Percentiles rank a stretch among this genome's conserved stretches.
Conservation (phyloP, 2,113 vertebrate genomes). For the Todiramphus chloris region DNA sequence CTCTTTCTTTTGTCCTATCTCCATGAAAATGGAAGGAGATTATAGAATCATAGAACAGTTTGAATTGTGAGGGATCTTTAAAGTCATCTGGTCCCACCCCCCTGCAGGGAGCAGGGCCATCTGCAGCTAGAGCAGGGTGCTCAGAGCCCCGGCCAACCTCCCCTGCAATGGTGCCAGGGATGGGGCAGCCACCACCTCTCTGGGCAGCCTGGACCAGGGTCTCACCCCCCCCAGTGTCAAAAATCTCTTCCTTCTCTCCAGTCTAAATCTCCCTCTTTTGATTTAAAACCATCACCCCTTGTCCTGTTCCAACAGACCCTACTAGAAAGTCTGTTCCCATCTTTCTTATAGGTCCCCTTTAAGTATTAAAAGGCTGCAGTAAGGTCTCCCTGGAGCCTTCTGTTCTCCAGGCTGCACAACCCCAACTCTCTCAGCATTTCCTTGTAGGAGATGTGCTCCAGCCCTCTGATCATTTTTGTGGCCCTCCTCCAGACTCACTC, state of each 20-base stretch:
- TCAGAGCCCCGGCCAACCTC: neutral
- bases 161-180: neutral
- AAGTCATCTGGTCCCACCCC: neutral
- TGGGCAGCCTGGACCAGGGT: neutral
- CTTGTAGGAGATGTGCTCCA: neutral
- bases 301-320: neutral
- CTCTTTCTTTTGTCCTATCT: neutral
- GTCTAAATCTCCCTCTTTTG: neutral
- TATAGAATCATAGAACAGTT: neutral
- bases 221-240: neutral
- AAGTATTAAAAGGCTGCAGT: rapidly evolving
- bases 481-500: neutral
- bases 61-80: neutral
- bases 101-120: neutral
- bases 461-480: neutral
- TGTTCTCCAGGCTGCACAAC: neutral
- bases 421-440: neutral
- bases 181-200: neutral
- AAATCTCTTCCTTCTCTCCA: neutral
- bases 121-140: neutral
- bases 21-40: neutral
- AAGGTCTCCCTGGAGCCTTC: neutral
- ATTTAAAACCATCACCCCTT: neutral
- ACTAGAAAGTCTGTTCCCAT: neutral
- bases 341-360: neutral